These are phyloP conservation scores for Gila robusta DNA, from an alignment of 2,797 vertebrate genomes.

Conservation along the genomic window DNA sequence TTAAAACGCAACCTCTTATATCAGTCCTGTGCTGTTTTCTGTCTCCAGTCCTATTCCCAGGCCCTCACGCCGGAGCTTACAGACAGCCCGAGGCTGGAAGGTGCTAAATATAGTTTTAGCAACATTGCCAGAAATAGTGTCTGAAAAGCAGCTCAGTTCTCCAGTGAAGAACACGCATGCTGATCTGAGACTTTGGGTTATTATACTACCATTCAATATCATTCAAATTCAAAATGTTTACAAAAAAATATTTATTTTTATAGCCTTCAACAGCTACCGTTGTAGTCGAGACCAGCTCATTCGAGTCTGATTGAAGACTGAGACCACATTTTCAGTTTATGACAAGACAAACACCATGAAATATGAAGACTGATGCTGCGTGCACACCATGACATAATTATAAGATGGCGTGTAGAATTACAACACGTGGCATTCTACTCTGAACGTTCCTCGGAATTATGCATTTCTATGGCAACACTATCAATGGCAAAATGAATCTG, in stretches of 20 bases:
- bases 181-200: neutral
- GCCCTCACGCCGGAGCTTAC: neutral
- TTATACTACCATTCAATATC: neutral
- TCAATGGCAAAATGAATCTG: neutral
- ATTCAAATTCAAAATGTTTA: neutral
- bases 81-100: conserved; percentile 1
- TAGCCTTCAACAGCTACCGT: neutral
- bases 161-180: neutral
- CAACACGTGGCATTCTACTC: neutral
- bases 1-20: neutral
- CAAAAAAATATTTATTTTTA: neutral
- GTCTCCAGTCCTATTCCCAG: neutral
- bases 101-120: conserved; percentile 49
- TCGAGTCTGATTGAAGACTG: neutral
- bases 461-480: neutral
- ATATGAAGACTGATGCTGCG: neutral
- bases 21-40: conserved; percentile 12
- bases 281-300: neutral
- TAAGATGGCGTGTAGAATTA: neutral
- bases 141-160: conserved; percentile 41
- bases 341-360: neutral
- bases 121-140: conserved; percentile 51
- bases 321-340: neutral
- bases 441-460: neutral
- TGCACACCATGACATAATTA: neutral